These are phyloP conservation scores for Myotis yumanensis DNA, from an alignment of 2,113 vertebrate genomes.

Conservation along the genomic window DNA sequence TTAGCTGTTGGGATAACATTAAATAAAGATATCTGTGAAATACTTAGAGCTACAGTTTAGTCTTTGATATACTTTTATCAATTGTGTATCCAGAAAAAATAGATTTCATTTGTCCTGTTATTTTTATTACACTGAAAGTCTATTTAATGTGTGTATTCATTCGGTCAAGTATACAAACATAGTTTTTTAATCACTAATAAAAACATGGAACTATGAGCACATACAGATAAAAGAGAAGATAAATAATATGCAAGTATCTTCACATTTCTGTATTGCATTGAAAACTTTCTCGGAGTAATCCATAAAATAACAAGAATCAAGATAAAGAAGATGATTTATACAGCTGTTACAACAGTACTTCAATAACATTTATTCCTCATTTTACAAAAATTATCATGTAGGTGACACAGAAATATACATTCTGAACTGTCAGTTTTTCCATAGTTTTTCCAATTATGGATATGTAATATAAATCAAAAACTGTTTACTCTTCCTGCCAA, in stretches of 20 bases:
- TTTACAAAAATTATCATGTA: slow-evolving; percentile 72
- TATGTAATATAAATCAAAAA: slow-evolving; percentile 67
- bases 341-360: slow-evolving; percentile 58
- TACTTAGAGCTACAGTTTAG: neutral
- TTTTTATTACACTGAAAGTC: neutral
- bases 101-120: neutral
- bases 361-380: slow-evolving; percentile 74
- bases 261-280: slow-evolving; percentile 41
- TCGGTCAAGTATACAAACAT: neutral
- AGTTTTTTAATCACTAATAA: neutral
- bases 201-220: neutral
- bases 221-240: slow-evolving; percentile 9
- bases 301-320: slow-evolving; percentile 55
- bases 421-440: slow-evolving; percentile 54
- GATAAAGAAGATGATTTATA: slow-evolving; percentile 69
- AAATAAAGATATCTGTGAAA: neutral
- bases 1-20: neutral
- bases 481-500: slow-evolving; percentile 70
- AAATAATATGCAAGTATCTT: slow-evolving; percentile 51
- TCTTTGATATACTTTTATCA: neutral
- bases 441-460: slow-evolving; percentile 51
- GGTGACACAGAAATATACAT: slow-evolving; percentile 72
- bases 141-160: neutral
- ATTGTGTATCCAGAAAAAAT: neutral
- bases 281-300: slow-evolving; percentile 54